phyloP scores from a whole-genome alignment of 2,113 vertebrate genomes.

The Taurulus bubalis region DNA sequence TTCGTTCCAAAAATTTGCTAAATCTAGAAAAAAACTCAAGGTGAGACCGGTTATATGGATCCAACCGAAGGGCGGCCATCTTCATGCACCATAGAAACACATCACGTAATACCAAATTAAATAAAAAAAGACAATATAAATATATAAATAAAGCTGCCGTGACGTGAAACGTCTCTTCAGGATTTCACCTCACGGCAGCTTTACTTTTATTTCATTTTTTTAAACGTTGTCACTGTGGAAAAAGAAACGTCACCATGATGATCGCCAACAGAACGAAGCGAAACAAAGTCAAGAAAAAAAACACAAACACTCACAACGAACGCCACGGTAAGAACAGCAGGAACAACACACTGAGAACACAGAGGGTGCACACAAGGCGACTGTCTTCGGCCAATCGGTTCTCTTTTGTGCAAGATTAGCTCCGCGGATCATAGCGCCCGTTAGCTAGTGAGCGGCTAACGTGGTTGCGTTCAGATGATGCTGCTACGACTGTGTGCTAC shows the following conservation, averaged over 20 bases:
- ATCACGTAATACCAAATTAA: neutral
- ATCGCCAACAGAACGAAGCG: neutral
- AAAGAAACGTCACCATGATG: neutral
- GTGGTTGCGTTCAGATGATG: neutral
- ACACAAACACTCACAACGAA: slow-evolving; percentile 18
- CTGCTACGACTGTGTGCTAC: neutral
- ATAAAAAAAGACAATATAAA: neutral
- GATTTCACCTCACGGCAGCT: no score
- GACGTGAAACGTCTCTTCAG: neutral
- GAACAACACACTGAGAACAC: slow-evolving; percentile 52
- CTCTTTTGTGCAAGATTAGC: no score
- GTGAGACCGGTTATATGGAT: neutral
- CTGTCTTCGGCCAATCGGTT: no score
- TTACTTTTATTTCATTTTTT: no score
- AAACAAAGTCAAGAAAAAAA: neutral
- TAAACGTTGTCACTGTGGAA: no score
- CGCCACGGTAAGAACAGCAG: slow-evolving; percentile 51
- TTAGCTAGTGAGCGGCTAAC: slow-evolving; percentile 24
- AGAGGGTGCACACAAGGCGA: slow-evolving; percentile 45
- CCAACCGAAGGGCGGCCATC: slow-evolving; percentile 35
- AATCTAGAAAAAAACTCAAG: no score
- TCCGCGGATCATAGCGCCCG: no score
- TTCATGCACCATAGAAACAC: slow-evolving; percentile 2
- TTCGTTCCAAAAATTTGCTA: no score
- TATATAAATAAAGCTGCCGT: neutral